phyloP scores from a whole-genome alignment of 2,888 invertebrate genomes.

The Acronicta leporina region DNA sequence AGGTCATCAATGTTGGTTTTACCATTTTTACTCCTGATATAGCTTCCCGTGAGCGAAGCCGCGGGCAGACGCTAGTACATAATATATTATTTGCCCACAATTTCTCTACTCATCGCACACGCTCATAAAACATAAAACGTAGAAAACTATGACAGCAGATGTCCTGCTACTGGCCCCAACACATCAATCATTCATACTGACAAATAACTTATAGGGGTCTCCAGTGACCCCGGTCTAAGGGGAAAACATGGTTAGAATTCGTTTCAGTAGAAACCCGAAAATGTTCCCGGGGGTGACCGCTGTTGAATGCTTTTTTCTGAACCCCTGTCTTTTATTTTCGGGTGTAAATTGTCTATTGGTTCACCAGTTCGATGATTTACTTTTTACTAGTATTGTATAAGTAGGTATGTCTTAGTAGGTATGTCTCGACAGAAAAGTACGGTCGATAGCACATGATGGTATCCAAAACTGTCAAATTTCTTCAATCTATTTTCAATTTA shows the following conservation, averaged over 20 bases:
- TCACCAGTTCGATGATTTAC: slow-evolving; percentile 5
- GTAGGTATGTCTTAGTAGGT: neutral
- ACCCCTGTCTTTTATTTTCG: slow-evolving; percentile 14
- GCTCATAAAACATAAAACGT: slow-evolving; percentile 9
- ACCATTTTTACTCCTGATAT: no score
- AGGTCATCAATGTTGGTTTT: no score
- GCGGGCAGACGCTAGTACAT: no score
- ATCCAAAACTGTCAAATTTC: no score
- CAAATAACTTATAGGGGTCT: slow-evolving; percentile 36
- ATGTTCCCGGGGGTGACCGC: slow-evolving; percentile 33
- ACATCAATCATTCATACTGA: slow-evolving; percentile 47
- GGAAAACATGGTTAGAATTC: slow-evolving; percentile 30
- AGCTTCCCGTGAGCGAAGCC: no score
- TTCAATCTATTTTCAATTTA: no score
- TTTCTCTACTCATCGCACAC: slow-evolving; percentile 2
- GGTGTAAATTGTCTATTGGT: slow-evolving; percentile 17
- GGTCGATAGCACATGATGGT: no score
- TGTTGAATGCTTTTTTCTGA: slow-evolving; percentile 34
- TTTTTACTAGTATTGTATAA: neutral
- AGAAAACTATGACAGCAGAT: slow-evolving; percentile 5
- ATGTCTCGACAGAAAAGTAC: no score
- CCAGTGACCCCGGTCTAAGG: slow-evolving; percentile 20
- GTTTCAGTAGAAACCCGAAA: slow-evolving; percentile 26
- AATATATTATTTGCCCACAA: no score
- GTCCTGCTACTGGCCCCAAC: slow-evolving; percentile 19